Percentiles rank a stretch among this genome's conserved stretches.
phyloP scores from a whole-genome alignment of 2,113 vertebrate genomes.

The Dromaius novaehollandiae region DNA sequence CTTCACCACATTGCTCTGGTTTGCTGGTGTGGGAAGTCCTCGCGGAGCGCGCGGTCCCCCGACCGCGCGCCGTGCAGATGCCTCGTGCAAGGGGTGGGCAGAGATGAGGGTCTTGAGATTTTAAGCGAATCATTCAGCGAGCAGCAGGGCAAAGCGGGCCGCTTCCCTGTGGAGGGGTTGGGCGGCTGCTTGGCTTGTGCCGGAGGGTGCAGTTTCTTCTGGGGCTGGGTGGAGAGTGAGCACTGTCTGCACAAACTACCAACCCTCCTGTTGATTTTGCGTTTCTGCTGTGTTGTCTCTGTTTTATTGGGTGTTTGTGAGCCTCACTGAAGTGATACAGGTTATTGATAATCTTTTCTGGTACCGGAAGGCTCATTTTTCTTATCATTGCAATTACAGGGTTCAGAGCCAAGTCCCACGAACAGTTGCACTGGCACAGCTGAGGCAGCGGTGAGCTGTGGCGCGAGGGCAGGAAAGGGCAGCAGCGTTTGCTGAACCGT shows the following conservation, averaged over 20 bases:
- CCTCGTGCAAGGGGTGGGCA: fast-evolving
- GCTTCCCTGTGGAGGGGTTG: background rate
- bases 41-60: background rate
- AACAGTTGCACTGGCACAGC: fast-evolving
- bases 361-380: background rate
- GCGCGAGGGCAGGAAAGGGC: background rate
- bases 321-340: background rate
- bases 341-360: background rate
- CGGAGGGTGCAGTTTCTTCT: background rate
- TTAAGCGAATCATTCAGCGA: background rate
- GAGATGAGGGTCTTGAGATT: background rate
- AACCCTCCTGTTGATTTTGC: background rate
- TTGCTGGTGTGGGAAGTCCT: background rate
- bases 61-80: background rate
- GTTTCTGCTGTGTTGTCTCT: background rate
- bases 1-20: background rate
- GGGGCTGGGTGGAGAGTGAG: background rate
- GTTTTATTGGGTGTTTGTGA: background rate
- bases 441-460: background rate
- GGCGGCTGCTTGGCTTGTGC: background rate
- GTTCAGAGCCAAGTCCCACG: background rate
- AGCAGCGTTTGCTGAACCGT: background rate
- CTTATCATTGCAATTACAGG: background rate
- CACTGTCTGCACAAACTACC: background rate
- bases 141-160: background rate